These are phyloP conservation scores for Actenoides hombroni DNA, from an alignment of 2,113 vertebrate genomes.

Conservation along the genomic window DNA sequence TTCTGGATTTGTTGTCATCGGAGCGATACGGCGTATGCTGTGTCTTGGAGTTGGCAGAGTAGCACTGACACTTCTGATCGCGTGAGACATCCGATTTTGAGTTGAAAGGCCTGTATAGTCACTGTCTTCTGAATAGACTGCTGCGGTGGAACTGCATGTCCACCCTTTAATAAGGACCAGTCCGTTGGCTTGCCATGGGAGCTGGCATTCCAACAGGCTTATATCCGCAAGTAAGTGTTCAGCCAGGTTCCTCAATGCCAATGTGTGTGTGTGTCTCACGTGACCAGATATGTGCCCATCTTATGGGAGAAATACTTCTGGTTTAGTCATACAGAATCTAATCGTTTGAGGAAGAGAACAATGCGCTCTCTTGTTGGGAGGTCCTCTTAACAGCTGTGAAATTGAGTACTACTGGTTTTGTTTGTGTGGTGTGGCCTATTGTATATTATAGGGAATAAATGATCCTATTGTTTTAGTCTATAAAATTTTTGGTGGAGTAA, in stretches of 20 bases:
- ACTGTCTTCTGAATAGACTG: neutral
- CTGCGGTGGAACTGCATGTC: neutral
- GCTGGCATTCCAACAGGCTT: neutral
- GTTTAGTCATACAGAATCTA: neutral
- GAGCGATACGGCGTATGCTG: neutral
- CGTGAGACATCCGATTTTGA: neutral
- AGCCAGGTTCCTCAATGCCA: neutral
- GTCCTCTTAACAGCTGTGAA: neutral
- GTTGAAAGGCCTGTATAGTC: neutral
- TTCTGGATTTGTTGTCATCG: neutral
- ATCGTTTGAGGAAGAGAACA: neutral
- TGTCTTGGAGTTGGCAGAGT: neutral
- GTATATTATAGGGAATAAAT: neutral
- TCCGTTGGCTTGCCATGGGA: neutral
- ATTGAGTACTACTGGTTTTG: neutral
- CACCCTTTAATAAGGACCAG: neutral
- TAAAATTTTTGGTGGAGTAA: neutral
- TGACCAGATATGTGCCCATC: neutral
- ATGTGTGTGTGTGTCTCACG: rapidly evolving
- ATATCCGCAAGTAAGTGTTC: neutral
- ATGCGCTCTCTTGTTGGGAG: neutral
- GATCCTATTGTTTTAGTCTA: neutral
- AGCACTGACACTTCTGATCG: neutral
- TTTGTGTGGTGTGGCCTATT: neutral
- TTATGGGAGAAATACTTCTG: neutral